phyloP scores from a whole-genome alignment of 2,888 invertebrate genomes.

The Leptinotarsa juncta region DNA sequence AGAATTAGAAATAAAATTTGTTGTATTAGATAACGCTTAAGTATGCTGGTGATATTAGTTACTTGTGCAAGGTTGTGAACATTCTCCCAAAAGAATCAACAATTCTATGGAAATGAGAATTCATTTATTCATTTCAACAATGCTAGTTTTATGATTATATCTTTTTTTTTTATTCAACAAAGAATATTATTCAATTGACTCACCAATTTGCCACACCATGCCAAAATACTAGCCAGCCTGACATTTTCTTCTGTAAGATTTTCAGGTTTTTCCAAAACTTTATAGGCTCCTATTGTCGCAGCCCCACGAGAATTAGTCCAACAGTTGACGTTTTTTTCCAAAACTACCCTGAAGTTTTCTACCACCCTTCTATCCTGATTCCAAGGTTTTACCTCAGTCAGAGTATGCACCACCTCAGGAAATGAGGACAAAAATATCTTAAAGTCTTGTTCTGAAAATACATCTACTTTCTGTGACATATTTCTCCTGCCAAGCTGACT shows the following conservation, averaged over 20 bases:
- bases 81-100: too few relatives aligned
- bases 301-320: conserved; percentile 21
- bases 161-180: neutral
- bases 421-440: neutral
- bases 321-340: neutral
- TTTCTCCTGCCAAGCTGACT: neutral
- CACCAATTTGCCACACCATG: conserved; percentile 32
- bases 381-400: conserved; percentile 3
- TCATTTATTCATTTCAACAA: too few relatives aligned
- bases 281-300: conserved; percentile 25
- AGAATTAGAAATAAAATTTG: too few relatives aligned
- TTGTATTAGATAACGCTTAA: too few relatives aligned
- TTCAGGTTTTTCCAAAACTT: conserved; percentile 22
- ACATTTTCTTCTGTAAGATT: conserved; percentile 32
- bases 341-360: neutral
- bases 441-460: conserved; percentile 1
- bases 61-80: too few relatives aligned
- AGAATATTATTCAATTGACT: neutral
- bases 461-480: neutral
- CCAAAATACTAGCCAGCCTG: conserved; percentile 27
- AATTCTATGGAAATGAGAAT: too few relatives aligned
- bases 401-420: conserved; percentile 2
- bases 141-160: neutral
- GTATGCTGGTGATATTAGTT: too few relatives aligned
- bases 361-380: neutral